Percentiles rank a stretch among this genome's conserved stretches.
phyloP scores from a whole-genome alignment of 2,888 invertebrate genomes.

The Drosophila longiperda region DNA sequence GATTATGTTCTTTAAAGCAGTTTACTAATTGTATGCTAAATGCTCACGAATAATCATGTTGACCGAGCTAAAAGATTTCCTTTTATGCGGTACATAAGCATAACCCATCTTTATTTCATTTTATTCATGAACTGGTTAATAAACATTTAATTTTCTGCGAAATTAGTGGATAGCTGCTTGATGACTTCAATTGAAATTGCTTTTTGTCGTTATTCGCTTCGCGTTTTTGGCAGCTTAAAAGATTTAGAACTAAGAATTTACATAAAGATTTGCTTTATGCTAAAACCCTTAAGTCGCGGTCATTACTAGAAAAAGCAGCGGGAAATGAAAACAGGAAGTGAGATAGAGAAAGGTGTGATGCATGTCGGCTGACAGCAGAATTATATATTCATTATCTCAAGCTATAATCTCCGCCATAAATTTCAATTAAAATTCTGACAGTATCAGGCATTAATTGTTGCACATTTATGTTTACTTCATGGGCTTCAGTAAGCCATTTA shows the following conservation, averaged over 20 bases:
- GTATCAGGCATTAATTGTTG: conserved; percentile 22
- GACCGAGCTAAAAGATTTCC: not conserved
- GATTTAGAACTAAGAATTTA: not conserved
- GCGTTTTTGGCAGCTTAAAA: not conserved
- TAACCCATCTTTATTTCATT: not conserved
- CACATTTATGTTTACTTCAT: not conserved
- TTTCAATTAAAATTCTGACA: conserved; percentile 37
- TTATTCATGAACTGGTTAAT: not conserved
- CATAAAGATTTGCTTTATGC: not conserved
- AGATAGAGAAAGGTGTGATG: not conserved
- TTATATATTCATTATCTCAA: conserved; percentile 5
- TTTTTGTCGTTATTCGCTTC: not conserved
- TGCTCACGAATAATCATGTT: not conserved
- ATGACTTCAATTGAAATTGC: not conserved
- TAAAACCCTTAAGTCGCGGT: not conserved
- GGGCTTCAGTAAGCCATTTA: not conserved
- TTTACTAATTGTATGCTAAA: conserved; percentile 1
- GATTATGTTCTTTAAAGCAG: conserved; percentile 1
- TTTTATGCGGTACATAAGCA: not conserved
- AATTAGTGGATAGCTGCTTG: not conserved
- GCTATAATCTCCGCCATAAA: conserved; percentile 23
- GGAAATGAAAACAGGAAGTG: not conserved
- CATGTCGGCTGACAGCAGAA: conserved; percentile 10
- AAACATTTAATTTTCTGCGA: not conserved
- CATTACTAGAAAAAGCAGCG: not conserved